phyloP scores from a whole-genome alignment of 2,113 vertebrate genomes.

The Prunella fulvescens region DNA sequence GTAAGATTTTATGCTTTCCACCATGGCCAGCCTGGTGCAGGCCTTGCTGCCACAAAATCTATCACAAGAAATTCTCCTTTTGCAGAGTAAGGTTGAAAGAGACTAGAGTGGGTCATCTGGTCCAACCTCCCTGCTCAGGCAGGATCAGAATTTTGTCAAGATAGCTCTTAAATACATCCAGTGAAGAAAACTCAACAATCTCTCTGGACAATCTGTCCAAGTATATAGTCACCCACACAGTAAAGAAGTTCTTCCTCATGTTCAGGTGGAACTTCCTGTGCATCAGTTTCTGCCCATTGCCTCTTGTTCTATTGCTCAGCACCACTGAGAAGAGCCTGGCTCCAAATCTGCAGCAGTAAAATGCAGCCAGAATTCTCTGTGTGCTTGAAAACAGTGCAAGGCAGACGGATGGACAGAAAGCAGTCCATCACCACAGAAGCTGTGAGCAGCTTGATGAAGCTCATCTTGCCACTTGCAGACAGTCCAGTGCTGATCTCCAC shows the following conservation, averaged over 20 bases:
- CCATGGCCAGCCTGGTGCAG: not conserved
- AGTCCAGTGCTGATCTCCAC: not conserved
- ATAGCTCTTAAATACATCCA: not conserved
- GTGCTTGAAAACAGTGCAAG: not conserved
- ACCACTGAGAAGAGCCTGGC: not conserved
- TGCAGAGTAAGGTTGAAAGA: not conserved
- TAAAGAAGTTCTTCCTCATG: not conserved
- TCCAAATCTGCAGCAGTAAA: not conserved
- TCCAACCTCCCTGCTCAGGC: not conserved
- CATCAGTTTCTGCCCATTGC: not conserved
- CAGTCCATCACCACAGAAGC: not conserved
- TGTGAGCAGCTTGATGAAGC: not conserved
- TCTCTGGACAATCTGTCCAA: not conserved
- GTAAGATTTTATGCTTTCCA: not conserved
- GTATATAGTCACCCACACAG: no score
- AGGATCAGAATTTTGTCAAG: not conserved
- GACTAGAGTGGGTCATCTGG: not conserved
- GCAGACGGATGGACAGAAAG: not conserved
- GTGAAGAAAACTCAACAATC: not conserved
- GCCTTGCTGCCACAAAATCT: not conserved
- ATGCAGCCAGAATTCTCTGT: not conserved
- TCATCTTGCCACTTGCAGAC: not conserved
- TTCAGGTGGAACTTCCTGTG: not conserved
- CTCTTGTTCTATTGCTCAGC: not conserved
- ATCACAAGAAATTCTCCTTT: not conserved